phyloP scores from a whole-genome alignment of 2,113 vertebrate genomes.

The Microtus montanus region DNA sequence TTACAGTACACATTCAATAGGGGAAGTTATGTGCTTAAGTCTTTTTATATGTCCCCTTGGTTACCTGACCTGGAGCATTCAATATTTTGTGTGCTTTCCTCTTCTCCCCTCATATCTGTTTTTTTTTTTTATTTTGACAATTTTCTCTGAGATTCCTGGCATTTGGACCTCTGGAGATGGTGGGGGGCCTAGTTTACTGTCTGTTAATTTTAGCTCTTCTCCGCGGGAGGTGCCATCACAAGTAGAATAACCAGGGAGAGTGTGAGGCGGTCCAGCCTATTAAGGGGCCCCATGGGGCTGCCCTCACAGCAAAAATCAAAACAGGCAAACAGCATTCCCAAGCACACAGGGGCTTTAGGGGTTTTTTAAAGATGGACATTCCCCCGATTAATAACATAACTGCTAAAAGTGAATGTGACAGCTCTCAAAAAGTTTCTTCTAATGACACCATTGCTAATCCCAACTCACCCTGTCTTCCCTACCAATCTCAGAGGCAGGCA shows the following conservation, averaged over 20 bases:
- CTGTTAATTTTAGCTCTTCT: conserved; percentile 77
- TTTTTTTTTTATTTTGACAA: conserved; percentile 62
- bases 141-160: conserved; percentile 75
- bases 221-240: conserved; percentile 64
- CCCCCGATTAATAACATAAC: conserved; percentile 60
- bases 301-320: conserved; percentile 61
- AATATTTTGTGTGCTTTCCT: conserved; percentile 48
- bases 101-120: conserved; percentile 57
- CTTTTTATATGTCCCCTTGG: background rate
- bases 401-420: conserved; percentile 53
- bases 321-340: conserved; percentile 70
- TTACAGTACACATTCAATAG: background rate
- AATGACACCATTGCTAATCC: conserved; percentile 53
- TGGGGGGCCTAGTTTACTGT: conserved; percentile 73
- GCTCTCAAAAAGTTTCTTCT: conserved; percentile 62
- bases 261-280: conserved; percentile 43
- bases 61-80: background rate
- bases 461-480: background rate
- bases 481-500: background rate
- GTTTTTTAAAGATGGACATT: conserved; percentile 50
- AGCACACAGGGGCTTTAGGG: conserved; percentile 47
- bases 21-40: background rate
- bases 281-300: conserved; percentile 72
- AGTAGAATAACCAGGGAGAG: conserved; percentile 59
- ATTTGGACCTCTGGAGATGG: conserved; percentile 64